Percentiles rank a stretch among this genome's conserved stretches.
Evolutionary conservation across 1,140 invertebrate genomes (phyloP).

Genomic region (Lutraria rhynchaena): DNA sequence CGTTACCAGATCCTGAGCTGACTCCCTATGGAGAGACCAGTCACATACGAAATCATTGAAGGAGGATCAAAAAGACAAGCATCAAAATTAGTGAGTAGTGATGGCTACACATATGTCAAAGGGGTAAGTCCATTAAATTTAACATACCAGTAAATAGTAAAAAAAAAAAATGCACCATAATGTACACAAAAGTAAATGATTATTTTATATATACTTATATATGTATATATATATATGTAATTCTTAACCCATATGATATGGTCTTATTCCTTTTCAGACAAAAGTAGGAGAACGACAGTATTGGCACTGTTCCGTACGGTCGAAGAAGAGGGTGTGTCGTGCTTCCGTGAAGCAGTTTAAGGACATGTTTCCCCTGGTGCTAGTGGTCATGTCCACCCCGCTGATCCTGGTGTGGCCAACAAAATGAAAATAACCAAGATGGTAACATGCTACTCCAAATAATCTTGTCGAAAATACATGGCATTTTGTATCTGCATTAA

Average conservation of each 20-base stretch:
- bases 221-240: too few species aligned
- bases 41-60: constrained; percentile 24
- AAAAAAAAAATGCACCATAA: neutral
- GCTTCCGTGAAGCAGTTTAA: constrained; percentile 27
- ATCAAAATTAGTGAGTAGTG: constrained; percentile 11
- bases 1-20: too few species aligned
- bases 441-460: too few species aligned
- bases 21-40: neutral
- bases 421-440: constrained; percentile 3
- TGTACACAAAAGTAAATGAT: neutral
- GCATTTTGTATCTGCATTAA: neutral
- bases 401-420: constrained; percentile 1
- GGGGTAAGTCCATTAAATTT: neutral
- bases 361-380: constrained; percentile 8
- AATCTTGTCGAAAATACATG: too few species aligned
- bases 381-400: constrained; percentile 4
- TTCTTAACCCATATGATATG: neutral
- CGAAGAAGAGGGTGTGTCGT: neutral
- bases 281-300: neutral
- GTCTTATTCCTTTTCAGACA: neutral
- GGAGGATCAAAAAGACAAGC: neutral
- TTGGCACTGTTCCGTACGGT: neutral
- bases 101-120: constrained; percentile 18
- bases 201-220: too few species aligned
- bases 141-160: neutral